Percentiles rank a stretch among this genome's conserved stretches.
Conservation (phyloP, 2,888 invertebrate genomes). For the Latrodectus hesperus region DNA sequence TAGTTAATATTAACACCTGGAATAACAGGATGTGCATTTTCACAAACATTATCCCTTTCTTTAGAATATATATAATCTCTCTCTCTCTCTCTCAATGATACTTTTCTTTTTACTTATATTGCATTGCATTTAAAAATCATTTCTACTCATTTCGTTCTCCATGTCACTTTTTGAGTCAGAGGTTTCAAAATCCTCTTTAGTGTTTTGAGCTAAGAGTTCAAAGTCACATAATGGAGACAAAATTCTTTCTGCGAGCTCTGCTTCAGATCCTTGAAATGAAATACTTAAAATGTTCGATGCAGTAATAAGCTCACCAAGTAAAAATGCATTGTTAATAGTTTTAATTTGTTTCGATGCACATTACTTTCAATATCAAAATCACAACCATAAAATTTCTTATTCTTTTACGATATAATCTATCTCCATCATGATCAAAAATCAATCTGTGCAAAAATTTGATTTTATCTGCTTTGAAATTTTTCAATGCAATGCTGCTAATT, state of each 20-base stretch:
- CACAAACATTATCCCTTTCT: not conserved
- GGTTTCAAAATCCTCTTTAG: too few relatives aligned
- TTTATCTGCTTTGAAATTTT: too few relatives aligned
- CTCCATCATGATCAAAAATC: too few relatives aligned
- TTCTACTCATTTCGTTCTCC: not conserved
- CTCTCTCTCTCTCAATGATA: not conserved
- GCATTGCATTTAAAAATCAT: not conserved
- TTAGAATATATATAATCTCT: not conserved
- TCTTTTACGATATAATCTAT: too few relatives aligned
- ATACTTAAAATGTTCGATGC: not conserved
- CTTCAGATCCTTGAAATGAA: not conserved
- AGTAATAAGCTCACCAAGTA: not conserved
- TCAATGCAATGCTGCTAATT: too few relatives aligned
- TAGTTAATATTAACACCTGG: not conserved
- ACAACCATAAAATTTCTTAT: not conserved
- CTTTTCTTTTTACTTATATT: not conserved
- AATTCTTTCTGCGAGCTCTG: not conserved
- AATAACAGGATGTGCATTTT: not conserved
- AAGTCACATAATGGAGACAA: too few relatives aligned
- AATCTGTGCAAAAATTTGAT: too few relatives aligned
- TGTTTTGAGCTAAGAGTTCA: too few relatives aligned
- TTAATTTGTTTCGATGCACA: not conserved
- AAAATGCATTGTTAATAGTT: not conserved
- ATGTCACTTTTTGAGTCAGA: not conserved
- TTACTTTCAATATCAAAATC: not conserved